A percentile compares a stretch with the other conserved stretches of the same genome.
phyloP scores from a whole-genome alignment of 2,888 invertebrate genomes.

The Drosophila vallismaia region DNA sequence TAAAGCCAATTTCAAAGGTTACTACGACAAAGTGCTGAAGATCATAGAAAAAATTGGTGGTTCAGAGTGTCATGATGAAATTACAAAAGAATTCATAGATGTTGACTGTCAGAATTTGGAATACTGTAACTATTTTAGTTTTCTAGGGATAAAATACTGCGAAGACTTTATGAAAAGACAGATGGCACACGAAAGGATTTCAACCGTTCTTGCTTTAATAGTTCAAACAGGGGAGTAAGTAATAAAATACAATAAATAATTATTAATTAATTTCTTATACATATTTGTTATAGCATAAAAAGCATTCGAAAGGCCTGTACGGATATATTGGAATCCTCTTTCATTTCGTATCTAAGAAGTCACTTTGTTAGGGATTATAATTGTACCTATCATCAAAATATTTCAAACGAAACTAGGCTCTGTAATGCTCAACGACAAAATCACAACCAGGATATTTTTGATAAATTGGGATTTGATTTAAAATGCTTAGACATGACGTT shows the following conservation, averaged over 20 bases:
- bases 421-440: no score
- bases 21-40: background rate
- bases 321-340: background rate
- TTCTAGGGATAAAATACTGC: background rate
- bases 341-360: background rate
- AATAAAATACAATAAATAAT: no score
- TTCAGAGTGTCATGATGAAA: background rate
- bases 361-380: background rate
- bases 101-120: background rate
- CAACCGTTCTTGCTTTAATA: background rate
- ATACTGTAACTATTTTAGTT: background rate
- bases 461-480: background rate
- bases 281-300: background rate
- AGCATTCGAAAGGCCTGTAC: background rate
- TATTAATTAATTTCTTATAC: background rate
- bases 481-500: background rate
- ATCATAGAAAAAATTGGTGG: constrained; percentile 4
- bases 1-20: background rate
- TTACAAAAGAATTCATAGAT: background rate
- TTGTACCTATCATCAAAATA: background rate
- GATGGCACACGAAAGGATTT: background rate
- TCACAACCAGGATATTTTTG: background rate
- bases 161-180: background rate
- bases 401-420: background rate
- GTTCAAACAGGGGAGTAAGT: constrained; percentile 8